Percentiles rank a stretch among this genome's conserved stretches.
Conservation (phyloP, 1,140 invertebrate genomes). For the Heliothis subflexa region DNA sequence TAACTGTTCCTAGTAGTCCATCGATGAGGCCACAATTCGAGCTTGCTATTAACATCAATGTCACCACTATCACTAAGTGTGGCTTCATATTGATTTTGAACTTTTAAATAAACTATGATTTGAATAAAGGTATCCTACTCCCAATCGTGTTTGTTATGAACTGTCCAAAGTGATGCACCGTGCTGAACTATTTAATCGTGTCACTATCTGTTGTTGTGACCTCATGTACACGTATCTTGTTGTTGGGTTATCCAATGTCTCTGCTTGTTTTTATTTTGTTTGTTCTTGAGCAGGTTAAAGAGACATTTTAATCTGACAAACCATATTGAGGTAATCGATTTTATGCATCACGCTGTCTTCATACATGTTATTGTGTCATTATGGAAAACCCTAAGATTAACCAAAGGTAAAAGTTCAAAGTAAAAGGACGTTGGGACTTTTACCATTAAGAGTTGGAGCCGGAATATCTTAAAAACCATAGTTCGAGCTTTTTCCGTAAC, state of each 20-base stretch:
- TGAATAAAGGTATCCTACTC: neutral
- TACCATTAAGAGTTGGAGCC: no score
- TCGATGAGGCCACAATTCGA: neutral
- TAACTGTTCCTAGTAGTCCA: neutral
- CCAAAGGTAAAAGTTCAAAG: no score
- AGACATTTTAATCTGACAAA: neutral
- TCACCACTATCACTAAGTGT: constrained; percentile 1
- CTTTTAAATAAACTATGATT: neutral
- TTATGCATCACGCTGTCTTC: no score
- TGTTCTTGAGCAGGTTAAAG: neutral
- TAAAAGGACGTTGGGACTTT: no score
- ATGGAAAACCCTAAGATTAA: no score
- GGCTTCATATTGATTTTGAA: constrained; percentile 6
- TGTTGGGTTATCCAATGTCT: neutral
- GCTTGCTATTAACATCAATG: neutral
- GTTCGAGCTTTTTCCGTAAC: no score
- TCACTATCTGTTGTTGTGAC: neutral
- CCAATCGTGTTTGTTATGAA: neutral
- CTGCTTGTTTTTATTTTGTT: neutral
- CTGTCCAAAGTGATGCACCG: neutral
- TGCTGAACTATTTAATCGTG: neutral
- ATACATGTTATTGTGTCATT: no score
- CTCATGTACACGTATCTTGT: neutral
- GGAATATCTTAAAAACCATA: no score
- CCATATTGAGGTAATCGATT: no score